Evolutionary conservation across 2,888 invertebrate species (phyloP), one percentile per base, ranked within the genome.

Genomic region (Tachina lurida): DNA sequence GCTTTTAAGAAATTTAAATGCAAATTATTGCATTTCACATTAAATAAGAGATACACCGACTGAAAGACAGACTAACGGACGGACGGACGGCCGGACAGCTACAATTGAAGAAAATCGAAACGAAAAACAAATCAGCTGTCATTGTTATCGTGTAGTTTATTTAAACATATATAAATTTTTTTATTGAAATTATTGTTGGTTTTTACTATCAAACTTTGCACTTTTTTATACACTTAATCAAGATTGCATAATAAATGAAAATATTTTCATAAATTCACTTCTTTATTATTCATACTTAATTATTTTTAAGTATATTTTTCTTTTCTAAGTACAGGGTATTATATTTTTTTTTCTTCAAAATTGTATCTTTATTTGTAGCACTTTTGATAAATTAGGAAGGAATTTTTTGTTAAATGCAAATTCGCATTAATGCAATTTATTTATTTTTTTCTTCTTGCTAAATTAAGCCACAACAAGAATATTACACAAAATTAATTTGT

Each of bases 231-330:
- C 58, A 60, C 58, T 70, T 60, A 49, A 75, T 70, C 75, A 82
- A 82, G 60, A 78, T 84, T 84, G 83, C 83, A 84, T 84, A 84
- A 84, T 84, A 73, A 47, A 65, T 47, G 22, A 65, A 65, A 58
- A 71, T 67, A 47, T 68, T 62, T 47, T 62, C 39, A 62, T n/a
- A 31, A 54, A 62, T 70, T 63, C 62, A 71, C 70, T 78, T 62
- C 41, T 22, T 78, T n/a, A 41, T 52, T 60, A 43, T 74, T 67
- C 43, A 60, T 56, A 81, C 74, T 52, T 54, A 81, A 81, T 81
- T 73, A 74, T 58, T 43, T 68, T 19, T 54, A 12, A 19, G 12
- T 9, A 60, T 47, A 0, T 17, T 5, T 54, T 13, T 41, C 47
- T 49, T 62, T 82, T 63, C 19, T 68, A 22, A 9, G n/a, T 67